Evolutionary conservation across 2,113 vertebrate species (phyloP), one percentile per base, ranked within the genome.

Genomic region (Chloebia gouldiae): DNA sequence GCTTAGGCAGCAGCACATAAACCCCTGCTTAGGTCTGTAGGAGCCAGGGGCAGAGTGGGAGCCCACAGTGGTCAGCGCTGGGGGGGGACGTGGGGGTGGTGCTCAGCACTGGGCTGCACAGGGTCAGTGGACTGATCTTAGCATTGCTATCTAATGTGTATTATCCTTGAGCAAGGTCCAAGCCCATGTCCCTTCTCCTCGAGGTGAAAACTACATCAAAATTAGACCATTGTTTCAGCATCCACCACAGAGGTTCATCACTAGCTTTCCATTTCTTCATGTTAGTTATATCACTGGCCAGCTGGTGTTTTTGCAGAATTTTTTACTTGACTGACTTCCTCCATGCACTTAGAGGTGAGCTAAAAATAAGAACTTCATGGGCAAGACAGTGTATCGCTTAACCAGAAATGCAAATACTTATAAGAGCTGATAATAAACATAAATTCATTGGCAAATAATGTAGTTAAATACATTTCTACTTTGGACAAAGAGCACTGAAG

Each of bases 281-380:
- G 50, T 76, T 90, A 50, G 18, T 33, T 80, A 24, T 92, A 31
- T 59, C 47, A 35, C 30, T 76, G 92, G 57, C 76, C 88, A 96
- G 73, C 80, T 83, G 69, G 47, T 94, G 91, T 77, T 94, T 92
- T 70, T 83, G 63, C 50, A 77, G 89, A 83, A 35, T 75, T 59
- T 94, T 93, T 88, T 73, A 90, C 80, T 88, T 95, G 77, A 75
- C 91, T 81, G 69, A 92, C 35, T 89, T 92, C 65, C 73, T 90
- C 65, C 21, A 7, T 87, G 50, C 33, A 14, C n/a, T 84, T 93
- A 50, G 15, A 59, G 69, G 51, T 75, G 79, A 90, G 59, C 47
- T 94, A 84, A 93, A 91, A 94, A 50, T 56, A 81, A 78, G 80
- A 66, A 50, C 57, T 79, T 88, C n/a, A 9, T 3, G 16, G 53